Evolutionary conservation across 2,888 invertebrate genomes (phyloP).

Genomic region (Protophormia terraenovae): DNA sequence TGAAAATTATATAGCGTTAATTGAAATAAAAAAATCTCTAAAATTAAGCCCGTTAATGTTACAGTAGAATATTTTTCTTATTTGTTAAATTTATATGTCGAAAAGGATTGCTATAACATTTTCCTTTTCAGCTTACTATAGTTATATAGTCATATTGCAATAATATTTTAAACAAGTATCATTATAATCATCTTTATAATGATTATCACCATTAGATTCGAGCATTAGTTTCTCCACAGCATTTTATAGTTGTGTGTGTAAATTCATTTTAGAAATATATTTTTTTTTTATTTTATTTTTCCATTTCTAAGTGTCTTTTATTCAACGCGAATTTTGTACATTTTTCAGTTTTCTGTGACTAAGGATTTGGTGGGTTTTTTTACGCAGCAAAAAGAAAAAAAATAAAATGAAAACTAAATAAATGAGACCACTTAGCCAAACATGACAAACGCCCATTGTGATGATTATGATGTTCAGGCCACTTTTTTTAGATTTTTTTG

Average conservation of each 20-base stretch:
- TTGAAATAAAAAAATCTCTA: too few species aligned
- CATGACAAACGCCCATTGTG: constrained; percentile 62
- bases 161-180: not conserved
- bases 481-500: constrained; percentile 12
- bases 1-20: too few species aligned
- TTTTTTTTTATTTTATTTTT: not conserved
- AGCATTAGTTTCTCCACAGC: not conserved
- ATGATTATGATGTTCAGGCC: constrained; percentile 52
- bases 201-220: constrained; percentile 2
- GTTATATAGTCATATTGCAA: not conserved
- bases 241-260: not conserved
- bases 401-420: constrained; percentile 52
- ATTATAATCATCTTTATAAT: constrained; percentile 31
- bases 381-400: constrained; percentile 16
- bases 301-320: constrained; percentile 3
- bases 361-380: constrained; percentile 8
- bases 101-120: too few species aligned
- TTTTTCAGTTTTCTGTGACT: constrained; percentile 41
- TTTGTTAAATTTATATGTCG: too few species aligned
- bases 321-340: constrained; percentile 42
- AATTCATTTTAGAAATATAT: constrained; percentile 5
- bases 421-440: constrained; percentile 67
- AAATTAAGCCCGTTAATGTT: too few species aligned
- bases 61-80: too few species aligned
- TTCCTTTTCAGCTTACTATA: not conserved